Evolutionary conservation across 2,888 invertebrate genomes (phyloP).

Genomic region (Xiphydria camelus): DNA sequence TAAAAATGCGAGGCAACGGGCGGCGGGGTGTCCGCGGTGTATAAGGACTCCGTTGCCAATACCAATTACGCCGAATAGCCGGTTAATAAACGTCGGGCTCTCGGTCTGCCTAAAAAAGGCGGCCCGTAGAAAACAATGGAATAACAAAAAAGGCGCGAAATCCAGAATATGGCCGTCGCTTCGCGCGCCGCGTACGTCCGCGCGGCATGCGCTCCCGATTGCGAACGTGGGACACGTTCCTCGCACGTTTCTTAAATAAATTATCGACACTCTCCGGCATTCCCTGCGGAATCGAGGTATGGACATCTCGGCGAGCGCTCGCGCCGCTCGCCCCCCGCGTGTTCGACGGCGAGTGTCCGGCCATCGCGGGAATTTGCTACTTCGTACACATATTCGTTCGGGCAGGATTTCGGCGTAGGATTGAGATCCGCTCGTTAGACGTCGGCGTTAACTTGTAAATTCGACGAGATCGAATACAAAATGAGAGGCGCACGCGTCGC

Average conservation of each 20-base stretch:
- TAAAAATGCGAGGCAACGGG: conserved; percentile 32
- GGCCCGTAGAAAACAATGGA: conserved; percentile 31
- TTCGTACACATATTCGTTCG: no score
- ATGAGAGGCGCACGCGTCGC: no score
- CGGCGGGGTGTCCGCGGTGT: background rate
- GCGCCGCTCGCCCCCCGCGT: no score
- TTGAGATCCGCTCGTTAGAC: no score
- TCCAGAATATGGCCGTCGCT: conserved; percentile 35
- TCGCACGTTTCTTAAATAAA: conserved; percentile 53
- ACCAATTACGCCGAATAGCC: conserved; percentile 7
- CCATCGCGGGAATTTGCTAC: no score
- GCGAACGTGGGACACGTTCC: conserved; percentile 46
- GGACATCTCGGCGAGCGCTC: no score
- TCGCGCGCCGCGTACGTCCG: conserved; percentile 19
- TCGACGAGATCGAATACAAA: no score
- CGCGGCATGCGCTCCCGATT: conserved; percentile 9
- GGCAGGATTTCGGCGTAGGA: no score
- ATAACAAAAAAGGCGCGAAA: conserved; percentile 43
- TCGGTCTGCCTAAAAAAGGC: conserved; percentile 14
- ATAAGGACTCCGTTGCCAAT: conserved; percentile 1
- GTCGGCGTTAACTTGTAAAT: no score
- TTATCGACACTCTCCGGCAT: conserved; percentile 37
- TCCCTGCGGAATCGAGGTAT: conserved; percentile 26
- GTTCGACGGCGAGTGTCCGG: no score
- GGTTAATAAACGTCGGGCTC: conserved; percentile 31